Conservation (phyloP, 2,113 vertebrate genomes). For the Vombatus ursinus region DNA sequence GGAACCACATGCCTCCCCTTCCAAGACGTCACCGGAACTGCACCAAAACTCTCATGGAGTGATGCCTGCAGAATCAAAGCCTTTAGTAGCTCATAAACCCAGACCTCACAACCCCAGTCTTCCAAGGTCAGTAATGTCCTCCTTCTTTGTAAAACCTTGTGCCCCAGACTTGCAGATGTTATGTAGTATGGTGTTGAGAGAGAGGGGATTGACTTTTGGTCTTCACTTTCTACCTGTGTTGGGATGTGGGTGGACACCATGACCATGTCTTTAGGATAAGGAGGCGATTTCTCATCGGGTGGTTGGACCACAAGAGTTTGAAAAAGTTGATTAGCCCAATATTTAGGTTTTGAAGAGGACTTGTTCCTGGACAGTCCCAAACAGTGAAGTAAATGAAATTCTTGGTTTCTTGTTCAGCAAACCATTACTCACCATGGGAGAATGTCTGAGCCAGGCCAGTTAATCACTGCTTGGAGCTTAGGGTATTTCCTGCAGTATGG, state of each 20-base stretch:
- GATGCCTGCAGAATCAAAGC: slow-evolving; percentile 91
- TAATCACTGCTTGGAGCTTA: background rate
- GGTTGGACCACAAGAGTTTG: no score
- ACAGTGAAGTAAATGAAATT: background rate
- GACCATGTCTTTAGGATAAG: no score
- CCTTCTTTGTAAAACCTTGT: no score
- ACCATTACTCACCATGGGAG: accelerated
- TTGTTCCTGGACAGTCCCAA: background rate
- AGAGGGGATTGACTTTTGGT: no score
- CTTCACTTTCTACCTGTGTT: background rate
- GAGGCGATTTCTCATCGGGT: no score
- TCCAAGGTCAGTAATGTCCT: slow-evolving; percentile 90
- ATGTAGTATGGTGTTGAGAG: no score
- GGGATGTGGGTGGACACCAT: no score
- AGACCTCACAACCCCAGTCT: slow-evolving; percentile 97
- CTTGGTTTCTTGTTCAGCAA: background rate
- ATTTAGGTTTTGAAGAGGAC: background rate
- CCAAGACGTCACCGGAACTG: slow-evolving; percentile 90
- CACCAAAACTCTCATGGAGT: slow-evolving; percentile 92
- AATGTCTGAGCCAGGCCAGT: background rate
- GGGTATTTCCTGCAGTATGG: background rate
- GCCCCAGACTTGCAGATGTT: no score
- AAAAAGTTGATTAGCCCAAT: background rate
- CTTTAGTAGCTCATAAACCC: slow-evolving; percentile 91
- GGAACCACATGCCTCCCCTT: slow-evolving; percentile 94